phyloP scores from a whole-genome alignment of 2,888 invertebrate genomes.

The Apotomis betuletana region DNA sequence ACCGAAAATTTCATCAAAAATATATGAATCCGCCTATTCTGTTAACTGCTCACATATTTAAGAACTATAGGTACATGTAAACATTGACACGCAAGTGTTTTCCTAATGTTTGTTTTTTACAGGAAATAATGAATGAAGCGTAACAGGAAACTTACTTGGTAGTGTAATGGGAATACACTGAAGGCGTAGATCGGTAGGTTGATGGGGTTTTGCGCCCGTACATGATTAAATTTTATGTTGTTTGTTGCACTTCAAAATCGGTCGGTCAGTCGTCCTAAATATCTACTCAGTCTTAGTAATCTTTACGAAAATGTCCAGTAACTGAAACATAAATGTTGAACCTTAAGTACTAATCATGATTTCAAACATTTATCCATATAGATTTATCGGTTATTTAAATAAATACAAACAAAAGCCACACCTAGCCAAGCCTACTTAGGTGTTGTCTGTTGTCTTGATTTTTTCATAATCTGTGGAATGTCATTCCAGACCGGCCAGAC shows the following conservation, averaged over 20 bases:
- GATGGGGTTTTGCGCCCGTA: slow-evolving; percentile 93
- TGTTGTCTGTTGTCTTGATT: slow-evolving; percentile 7
- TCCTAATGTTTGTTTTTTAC: background rate
- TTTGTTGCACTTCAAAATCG: slow-evolving; percentile 1
- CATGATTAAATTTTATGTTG: slow-evolving; percentile 55
- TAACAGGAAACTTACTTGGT: slow-evolving; percentile 78
- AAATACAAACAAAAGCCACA: slow-evolving; percentile 34
- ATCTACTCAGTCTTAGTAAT: background rate
- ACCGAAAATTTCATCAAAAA: no score
- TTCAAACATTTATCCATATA: background rate
- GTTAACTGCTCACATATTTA: no score
- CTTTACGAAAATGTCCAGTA: background rate
- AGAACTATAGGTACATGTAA: slow-evolving; percentile 7
- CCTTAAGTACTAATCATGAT: background rate
- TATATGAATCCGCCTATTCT: no score
- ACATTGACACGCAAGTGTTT: background rate
- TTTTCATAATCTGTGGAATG: background rate
- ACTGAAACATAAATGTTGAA: background rate
- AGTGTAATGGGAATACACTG: slow-evolving; percentile 94
- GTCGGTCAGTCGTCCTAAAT: slow-evolving; percentile 17
- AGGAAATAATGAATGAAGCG: slow-evolving; percentile 25
- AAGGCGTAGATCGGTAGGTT: slow-evolving; percentile 91
- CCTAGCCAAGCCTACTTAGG: slow-evolving; percentile 16
- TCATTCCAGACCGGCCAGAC: background rate
- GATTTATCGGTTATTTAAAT: slow-evolving; percentile 18